A percentile compares a stretch with the other conserved stretches of the same genome.
phyloP scores from a whole-genome alignment of 2,113 vertebrate genomes.

The Ancistrus triradiatus region DNA sequence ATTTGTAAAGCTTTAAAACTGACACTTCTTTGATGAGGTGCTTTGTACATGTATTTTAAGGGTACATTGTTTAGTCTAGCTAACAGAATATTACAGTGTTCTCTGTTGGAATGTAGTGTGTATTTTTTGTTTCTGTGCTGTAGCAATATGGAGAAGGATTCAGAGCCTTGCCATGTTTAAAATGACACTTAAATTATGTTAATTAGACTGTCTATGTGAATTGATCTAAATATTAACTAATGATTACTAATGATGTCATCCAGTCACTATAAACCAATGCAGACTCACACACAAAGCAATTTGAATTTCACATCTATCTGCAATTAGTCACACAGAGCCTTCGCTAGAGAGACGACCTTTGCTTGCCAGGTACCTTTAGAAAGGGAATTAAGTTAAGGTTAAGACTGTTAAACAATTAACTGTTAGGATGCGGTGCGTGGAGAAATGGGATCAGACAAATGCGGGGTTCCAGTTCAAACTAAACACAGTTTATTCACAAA shows the following conservation, averaged over 20 bases:
- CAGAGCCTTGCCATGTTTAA: background rate
- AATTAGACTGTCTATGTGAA: constrained; percentile 57
- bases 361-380: background rate
- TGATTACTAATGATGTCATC: constrained; percentile 64
- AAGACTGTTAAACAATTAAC: background rate
- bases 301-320: constrained; percentile 51
- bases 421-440: too few species aligned
- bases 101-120: background rate
- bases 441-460: too few species aligned
- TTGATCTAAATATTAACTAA: constrained; percentile 62
- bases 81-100: too few species aligned
- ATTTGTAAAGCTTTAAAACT: too few species aligned
- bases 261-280: constrained; percentile 54
- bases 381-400: background rate
- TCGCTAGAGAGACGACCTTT: constrained; percentile 12
- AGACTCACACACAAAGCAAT: constrained; percentile 54
- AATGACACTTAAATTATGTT: constrained; percentile 55
- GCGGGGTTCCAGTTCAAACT: too few species aligned
- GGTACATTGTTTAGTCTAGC: too few species aligned
- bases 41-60: too few species aligned
- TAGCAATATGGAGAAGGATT: background rate
- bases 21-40: too few species aligned
- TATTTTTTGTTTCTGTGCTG: background rate
- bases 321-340: constrained; percentile 41
- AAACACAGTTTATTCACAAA: too few species aligned